Evolutionary conservation across 2,888 invertebrate genomes (phyloP).

Genomic region (Drosophila antonietae): DNA sequence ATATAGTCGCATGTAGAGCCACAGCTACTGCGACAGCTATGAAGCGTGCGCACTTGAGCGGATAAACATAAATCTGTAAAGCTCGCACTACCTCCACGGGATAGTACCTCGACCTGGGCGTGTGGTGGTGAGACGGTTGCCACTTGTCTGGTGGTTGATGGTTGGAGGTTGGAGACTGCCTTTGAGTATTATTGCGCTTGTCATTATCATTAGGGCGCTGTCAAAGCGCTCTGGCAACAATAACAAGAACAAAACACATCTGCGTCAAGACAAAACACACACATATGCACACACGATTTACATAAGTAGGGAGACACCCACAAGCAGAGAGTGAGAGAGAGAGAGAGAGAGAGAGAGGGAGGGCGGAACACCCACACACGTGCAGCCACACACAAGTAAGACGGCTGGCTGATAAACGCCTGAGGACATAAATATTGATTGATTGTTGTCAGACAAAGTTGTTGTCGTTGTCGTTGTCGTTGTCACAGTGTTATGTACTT

Average conservation of each 20-base stretch:
- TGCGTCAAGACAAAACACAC: slow-evolving; percentile 33
- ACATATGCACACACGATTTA: slow-evolving; percentile 13
- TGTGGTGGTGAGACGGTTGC: not conserved
- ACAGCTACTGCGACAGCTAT: slow-evolving; percentile 9
- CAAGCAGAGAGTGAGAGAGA: not conserved
- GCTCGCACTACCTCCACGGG: slow-evolving; percentile 46
- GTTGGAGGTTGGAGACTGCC: slow-evolving; percentile 6
- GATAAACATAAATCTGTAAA: slow-evolving; percentile 77
- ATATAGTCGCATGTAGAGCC: slow-evolving; percentile 3
- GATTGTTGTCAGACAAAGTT: slow-evolving; percentile 73
- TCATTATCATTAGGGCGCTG: slow-evolving; percentile 75
- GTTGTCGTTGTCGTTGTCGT: slow-evolving; percentile 34
- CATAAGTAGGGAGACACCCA: slow-evolving; percentile 25
- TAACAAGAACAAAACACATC: slow-evolving; percentile 59
- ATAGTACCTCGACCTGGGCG: slow-evolving; percentile 32
- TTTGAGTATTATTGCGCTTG: slow-evolving; percentile 73
- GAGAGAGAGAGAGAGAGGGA: not conserved
- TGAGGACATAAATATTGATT: slow-evolving; percentile 78
- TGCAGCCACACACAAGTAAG: slow-evolving; percentile 32
- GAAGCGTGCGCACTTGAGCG: slow-evolving; percentile 62
- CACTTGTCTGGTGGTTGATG: not conserved
- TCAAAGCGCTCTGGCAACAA: slow-evolving; percentile 33
- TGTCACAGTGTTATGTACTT: slow-evolving; percentile 29
- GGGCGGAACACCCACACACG: not conserved
- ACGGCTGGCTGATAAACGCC: slow-evolving; percentile 64